A percentile compares a stretch with the other conserved stretches of the same genome.
These are phyloP conservation scores for Caloenas nicobarica DNA, from an alignment of 2,113 vertebrate species.

Conservation along the genomic window DNA sequence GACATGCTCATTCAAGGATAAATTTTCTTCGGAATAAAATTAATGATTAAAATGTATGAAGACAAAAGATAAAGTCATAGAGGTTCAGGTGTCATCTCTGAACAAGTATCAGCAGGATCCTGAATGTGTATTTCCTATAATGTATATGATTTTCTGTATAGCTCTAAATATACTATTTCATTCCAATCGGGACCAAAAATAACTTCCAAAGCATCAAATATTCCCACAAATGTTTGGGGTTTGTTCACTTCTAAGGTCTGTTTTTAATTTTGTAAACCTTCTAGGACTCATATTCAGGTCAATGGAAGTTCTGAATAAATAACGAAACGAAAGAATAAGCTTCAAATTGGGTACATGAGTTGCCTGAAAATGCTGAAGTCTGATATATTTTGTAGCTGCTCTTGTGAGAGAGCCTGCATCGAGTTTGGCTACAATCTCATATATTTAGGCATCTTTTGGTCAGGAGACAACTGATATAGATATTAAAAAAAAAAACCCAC, in stretches of 20 bases:
- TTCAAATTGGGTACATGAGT: neutral
- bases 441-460: neutral
- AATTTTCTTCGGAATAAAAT: neutral
- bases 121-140: neutral
- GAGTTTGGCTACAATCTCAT: neutral
- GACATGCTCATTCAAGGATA: neutral
- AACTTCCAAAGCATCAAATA: neutral
- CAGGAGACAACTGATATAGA: neutral
- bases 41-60: neutral
- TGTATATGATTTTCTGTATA: neutral
- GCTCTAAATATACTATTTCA: neutral
- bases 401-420: neutral
- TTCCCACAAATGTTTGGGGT: neutral
- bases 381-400: neutral
- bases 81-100: neutral
- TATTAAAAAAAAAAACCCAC: neutral
- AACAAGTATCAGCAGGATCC: neutral
- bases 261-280: neutral
- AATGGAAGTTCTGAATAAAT: neutral
- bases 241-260: neutral
- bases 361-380: neutral
- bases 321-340: neutral
- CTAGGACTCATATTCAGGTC: neutral
- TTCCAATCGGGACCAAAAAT: neutral
- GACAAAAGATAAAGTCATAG: neutral